These are phyloP conservation scores for Iguana delicatissima DNA, from an alignment of 2,797 vertebrate genomes.

Conservation along the genomic window DNA sequence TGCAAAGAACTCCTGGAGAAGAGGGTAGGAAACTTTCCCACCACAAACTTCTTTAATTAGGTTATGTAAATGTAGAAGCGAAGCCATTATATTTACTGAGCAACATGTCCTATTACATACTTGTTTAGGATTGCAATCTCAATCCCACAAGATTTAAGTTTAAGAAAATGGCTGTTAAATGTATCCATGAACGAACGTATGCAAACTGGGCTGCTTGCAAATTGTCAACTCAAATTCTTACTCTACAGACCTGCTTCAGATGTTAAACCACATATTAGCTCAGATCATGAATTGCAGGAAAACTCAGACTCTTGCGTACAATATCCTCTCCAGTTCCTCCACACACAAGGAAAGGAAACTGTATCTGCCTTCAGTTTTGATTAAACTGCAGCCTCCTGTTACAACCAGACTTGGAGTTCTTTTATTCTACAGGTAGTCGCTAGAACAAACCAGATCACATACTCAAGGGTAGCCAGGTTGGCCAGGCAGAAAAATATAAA, in stretches of 20 bases:
- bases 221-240: not conserved
- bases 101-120: not conserved
- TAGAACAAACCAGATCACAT: no score
- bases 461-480: no score
- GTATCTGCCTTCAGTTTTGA: not conserved
- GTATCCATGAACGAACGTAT: not conserved
- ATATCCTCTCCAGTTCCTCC: no score
- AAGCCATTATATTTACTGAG: not conserved
- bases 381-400: not conserved
- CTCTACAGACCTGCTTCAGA: no score
- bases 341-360: no score
- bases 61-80: not conserved
- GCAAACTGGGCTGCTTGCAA: no score
- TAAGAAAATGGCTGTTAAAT: conserved; percentile 9
- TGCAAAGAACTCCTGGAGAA: no score
- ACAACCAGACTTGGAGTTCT: not conserved
- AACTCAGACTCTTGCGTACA: no score
- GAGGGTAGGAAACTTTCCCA: not conserved
- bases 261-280: not conserved
- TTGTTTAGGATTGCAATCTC: not conserved
- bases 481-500: no score
- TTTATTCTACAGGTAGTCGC: no score
- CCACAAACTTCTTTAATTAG: not conserved
- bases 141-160: not conserved
- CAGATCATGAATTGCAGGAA: not conserved